These are phyloP conservation scores for Apeira syringaria DNA, from an alignment of 2,888 invertebrate genomes.

Conservation along the genomic window DNA sequence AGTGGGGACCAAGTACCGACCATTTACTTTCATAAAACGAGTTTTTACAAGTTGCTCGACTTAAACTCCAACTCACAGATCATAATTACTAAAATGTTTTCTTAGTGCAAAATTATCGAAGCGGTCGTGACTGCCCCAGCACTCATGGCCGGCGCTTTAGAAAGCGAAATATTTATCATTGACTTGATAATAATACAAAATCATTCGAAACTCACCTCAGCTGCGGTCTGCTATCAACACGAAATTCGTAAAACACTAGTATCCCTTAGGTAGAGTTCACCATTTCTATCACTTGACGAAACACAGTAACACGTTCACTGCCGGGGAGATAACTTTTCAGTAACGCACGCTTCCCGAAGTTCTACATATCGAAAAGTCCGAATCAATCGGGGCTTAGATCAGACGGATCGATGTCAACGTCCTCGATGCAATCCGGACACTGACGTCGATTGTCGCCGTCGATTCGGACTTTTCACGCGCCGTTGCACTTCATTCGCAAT, in stretches of 20 bases:
- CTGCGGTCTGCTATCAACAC: conserved; percentile 50
- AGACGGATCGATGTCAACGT: conserved; percentile 69
- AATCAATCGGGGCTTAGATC: conserved; percentile 56
- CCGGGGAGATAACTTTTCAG: conserved; percentile 45
- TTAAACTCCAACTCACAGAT: conserved; percentile 36
- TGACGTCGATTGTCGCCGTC: conserved; percentile 60
- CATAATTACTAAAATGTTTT: conserved; percentile 51
- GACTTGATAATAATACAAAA: conserved; percentile 52
- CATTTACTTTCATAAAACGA: conserved; percentile 68
- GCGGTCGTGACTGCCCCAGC: conserved; percentile 65
- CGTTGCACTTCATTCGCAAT: conserved; percentile 67
- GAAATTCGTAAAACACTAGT: conserved; percentile 59
- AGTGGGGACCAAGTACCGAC: conserved; percentile 38
- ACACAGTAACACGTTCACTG: conserved; percentile 69
- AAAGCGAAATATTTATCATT: conserved; percentile 75
- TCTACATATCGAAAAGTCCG: conserved; percentile 60
- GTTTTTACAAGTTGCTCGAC: conserved; percentile 48
- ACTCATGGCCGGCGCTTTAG: conserved; percentile 79
- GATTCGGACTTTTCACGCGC: conserved; percentile 66
- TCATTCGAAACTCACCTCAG: conserved; percentile 62
- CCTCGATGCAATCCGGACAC: conserved; percentile 71
- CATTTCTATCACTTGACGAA: conserved; percentile 71
- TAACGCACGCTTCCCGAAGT: conserved; percentile 67
- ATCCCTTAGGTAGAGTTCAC: conserved; percentile 72
- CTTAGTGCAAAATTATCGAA: conserved; percentile 51